Conservation (phyloP, 1,140 invertebrate genomes). For the Lutraria rhynchaena region DNA sequence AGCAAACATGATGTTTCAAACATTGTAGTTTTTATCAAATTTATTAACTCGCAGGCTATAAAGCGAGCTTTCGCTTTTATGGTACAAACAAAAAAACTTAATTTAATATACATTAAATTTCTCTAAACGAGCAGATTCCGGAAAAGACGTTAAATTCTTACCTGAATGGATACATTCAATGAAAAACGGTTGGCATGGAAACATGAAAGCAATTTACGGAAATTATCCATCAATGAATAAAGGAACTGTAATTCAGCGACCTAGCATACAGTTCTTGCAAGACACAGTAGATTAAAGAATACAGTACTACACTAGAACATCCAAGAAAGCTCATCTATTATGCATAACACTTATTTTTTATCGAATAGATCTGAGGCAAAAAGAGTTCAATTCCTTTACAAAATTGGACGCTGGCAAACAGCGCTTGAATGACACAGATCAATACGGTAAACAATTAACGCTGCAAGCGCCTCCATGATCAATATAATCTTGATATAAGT, state of each 20-base stretch:
- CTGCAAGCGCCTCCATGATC: slow-evolving; percentile 50
- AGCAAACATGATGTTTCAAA: too few relatives aligned
- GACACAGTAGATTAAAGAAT: neutral
- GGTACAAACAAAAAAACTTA: too few relatives aligned
- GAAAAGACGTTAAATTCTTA: too few relatives aligned
- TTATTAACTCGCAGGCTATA: too few relatives aligned
- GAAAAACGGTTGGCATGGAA: slow-evolving; percentile 17
- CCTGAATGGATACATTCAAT: slow-evolving; percentile 45
- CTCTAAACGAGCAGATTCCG: too few relatives aligned
- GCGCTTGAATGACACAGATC: slow-evolving; percentile 48
- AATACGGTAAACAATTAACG: slow-evolving; percentile 54
- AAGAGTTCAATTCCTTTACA: slow-evolving; percentile 33
- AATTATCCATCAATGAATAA: slow-evolving; percentile 12
- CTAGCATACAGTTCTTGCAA: neutral
- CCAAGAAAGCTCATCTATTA: neutral
- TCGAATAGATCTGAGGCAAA: slow-evolving; percentile 21
- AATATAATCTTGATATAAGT: slow-evolving; percentile 42
- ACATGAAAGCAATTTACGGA: slow-evolving; percentile 4
- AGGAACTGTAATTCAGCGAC: neutral
- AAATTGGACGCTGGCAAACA: slow-evolving; percentile 44
- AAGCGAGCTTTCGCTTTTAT: too few relatives aligned
- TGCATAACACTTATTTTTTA: slow-evolving; percentile 16
- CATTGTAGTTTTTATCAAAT: too few relatives aligned
- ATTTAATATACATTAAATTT: too few relatives aligned
- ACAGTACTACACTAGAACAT: neutral